Evolutionary conservation across 2,113 vertebrate genomes (phyloP), one percentile per base, ranked within the genome.

Genomic region (Mus pahari): DNA sequence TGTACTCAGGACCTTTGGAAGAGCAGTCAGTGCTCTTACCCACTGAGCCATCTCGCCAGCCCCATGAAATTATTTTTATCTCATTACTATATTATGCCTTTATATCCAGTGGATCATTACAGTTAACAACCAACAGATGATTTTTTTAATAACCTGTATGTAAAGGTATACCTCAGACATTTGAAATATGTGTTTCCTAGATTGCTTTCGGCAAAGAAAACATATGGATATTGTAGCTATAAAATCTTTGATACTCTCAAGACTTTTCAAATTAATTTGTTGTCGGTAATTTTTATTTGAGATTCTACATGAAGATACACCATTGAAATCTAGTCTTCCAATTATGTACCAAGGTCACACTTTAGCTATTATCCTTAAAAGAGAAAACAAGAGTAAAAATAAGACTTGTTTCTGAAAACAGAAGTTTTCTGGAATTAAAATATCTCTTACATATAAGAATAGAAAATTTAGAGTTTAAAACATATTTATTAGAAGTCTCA

Each of bases 341-440:
- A 74, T 26, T 91, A 7, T 62, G 83, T 55, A 89, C 66, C 91
- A 58, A 87, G 71, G 1, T 68, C 48, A 70, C 55, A 79, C 20
- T 89, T 96, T 24, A 75, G 48, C 95, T 78, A 96, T 82, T 89
- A 26, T 58, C 10, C 28, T 83, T 77, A 22, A 78, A 71, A 82
- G 79, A 48, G 17, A 87, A 90, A 58, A 20, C 11, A 28, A 5
- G 10, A 89, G 64, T 73, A 48, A 91, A 94, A 42, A 78, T 50
- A 64, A 68, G 70, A 71, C 31, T 58, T 17, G 17, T 39, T 16
- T 90, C 31, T 42, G 13, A 55, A 33, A 96, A 86, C 4, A 70
- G 84, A 4, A 77, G 7, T 58, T 7, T 8, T 94, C 82, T 92
- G 24, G 28, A 42, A 94, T 89, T 39, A 89, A 58, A 14, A 82